These are phyloP conservation scores for Sylvicola cinctus DNA, from an alignment of 2,888 invertebrate genomes.

Conservation along the genomic window DNA sequence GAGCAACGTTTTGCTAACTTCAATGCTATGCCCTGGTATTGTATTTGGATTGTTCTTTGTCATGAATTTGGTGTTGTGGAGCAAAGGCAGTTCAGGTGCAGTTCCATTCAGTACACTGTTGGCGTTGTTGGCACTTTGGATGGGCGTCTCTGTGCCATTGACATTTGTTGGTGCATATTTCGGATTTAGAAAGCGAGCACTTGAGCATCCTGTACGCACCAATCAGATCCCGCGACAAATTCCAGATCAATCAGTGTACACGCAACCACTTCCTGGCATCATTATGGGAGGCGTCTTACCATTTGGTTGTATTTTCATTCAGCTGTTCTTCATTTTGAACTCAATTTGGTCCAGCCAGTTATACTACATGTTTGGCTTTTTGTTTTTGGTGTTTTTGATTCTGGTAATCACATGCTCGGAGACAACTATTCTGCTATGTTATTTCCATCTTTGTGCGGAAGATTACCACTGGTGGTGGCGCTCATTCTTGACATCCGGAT, in stretches of 20 bases:
- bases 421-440: slow-evolving; percentile 94
- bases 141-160: slow-evolving; percentile 93
- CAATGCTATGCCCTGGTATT: slow-evolving; percentile 89
- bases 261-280: slow-evolving; percentile 84
- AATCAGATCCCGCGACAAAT: slow-evolving; percentile 98
- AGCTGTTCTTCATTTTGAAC: slow-evolving; percentile 96
- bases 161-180: slow-evolving; percentile 97
- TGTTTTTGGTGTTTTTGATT: slow-evolving; percentile 93
- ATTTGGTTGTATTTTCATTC: slow-evolving; percentile 95
- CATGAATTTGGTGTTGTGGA: slow-evolving; percentile 93
- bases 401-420: slow-evolving; percentile 96
- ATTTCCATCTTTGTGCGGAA: slow-evolving; percentile 99
- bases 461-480: slow-evolving; percentile 99
- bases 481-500: slow-evolving; percentile 91
- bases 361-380: slow-evolving; percentile 99
- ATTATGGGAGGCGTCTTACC: slow-evolving; percentile 98
- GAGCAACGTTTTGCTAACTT: slow-evolving; percentile 88
- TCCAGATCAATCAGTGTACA: slow-evolving; percentile 96
- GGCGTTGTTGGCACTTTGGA: slow-evolving; percentile 88
- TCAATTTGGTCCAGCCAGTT: slow-evolving; percentile 94
- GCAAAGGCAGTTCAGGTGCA: slow-evolving; percentile 86
- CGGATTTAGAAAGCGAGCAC: slow-evolving; percentile 86
- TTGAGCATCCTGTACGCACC: slow-evolving; percentile 94
- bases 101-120: slow-evolving; percentile 92
- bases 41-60: slow-evolving; percentile 94